Percentiles rank a stretch among this genome's conserved stretches.
Conservation (phyloP, 2,113 vertebrate genomes). For the Oreochromis niloticus region DNA sequence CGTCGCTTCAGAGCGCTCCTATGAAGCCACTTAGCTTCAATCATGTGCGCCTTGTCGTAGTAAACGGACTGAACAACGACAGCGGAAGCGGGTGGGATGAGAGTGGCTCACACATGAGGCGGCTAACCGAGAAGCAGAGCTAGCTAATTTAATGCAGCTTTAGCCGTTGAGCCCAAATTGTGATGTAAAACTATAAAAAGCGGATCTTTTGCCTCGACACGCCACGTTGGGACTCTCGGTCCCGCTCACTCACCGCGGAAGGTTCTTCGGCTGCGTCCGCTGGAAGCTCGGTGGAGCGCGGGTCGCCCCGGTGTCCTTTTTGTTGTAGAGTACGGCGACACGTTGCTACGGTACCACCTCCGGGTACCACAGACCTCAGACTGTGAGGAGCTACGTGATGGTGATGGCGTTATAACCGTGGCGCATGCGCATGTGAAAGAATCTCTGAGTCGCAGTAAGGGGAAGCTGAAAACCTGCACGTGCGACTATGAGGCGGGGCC, state of each 20-base stretch:
- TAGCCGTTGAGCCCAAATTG: neutral
- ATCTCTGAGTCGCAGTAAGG: fast-evolving
- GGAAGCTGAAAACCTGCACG: neutral
- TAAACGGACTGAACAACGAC: neutral
- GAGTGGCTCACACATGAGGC: neutral
- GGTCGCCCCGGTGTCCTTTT: neutral
- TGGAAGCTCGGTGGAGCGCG: neutral
- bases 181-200: neutral
- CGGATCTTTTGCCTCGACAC: neutral
- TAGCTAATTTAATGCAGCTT: neutral
- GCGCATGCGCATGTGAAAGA: slow-evolving; percentile 36
- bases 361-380: neutral
- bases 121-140: neutral
- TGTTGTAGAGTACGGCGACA: neutral
- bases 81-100: neutral
- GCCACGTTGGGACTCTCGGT: fast-evolving
- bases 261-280: neutral
- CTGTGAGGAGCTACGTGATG: neutral
- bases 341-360: neutral
- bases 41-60: neutral
- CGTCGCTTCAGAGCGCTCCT: neutral
- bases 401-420: neutral
- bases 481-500: neutral
- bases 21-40: neutral
- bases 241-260: slow-evolving; percentile 18